Percentiles rank a stretch among this genome's conserved stretches.
Evolutionary conservation across 2,888 invertebrate species (phyloP).

Genomic region (Pilophorus perplexus): DNA sequence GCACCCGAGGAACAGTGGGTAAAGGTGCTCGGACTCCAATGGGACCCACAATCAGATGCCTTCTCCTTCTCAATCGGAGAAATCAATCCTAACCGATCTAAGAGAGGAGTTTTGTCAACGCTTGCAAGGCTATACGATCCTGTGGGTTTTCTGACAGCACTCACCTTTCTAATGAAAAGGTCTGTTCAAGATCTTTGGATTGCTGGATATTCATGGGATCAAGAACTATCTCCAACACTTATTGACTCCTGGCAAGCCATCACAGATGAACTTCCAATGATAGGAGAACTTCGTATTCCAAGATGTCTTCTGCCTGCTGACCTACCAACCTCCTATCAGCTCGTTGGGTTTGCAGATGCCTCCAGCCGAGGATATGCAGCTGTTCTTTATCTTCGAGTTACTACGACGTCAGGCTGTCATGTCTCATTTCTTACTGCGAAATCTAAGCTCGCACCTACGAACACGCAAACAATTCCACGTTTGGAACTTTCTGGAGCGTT

Average conservation of each 20-base stretch:
- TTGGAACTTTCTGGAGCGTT: conserved; percentile 47
- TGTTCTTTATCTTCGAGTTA: conserved; percentile 12
- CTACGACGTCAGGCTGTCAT: conserved; percentile 2
- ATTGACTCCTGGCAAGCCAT: background rate
- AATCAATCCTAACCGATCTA: background rate
- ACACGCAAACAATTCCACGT: conserved; percentile 46
- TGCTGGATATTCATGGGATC: background rate
- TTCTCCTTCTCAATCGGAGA: conserved; percentile 11
- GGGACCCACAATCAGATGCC: conserved; percentile 13
- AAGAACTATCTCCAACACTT: background rate
- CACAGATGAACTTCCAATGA: background rate
- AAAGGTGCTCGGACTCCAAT: conserved; percentile 30
- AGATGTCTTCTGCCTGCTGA: background rate
- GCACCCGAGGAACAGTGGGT: conserved; percentile 17
- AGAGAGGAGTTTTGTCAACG: conserved; percentile 33
- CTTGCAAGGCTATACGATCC: conserved; percentile 27
- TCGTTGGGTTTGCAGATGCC: conserved; percentile 20
- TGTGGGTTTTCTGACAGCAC: conserved; percentile 18
- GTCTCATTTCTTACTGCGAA: conserved; percentile 40
- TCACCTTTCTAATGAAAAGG: conserved; percentile 13
- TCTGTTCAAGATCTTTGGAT: conserved; percentile 26
- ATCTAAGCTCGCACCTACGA: conserved; percentile 46
- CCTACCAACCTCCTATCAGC: background rate
- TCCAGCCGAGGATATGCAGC: conserved; percentile 5
- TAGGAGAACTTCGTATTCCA: background rate